Base-by-base conservation (phyloP, 2,113 vertebrate species). In the Rattus rattus region DNA sequence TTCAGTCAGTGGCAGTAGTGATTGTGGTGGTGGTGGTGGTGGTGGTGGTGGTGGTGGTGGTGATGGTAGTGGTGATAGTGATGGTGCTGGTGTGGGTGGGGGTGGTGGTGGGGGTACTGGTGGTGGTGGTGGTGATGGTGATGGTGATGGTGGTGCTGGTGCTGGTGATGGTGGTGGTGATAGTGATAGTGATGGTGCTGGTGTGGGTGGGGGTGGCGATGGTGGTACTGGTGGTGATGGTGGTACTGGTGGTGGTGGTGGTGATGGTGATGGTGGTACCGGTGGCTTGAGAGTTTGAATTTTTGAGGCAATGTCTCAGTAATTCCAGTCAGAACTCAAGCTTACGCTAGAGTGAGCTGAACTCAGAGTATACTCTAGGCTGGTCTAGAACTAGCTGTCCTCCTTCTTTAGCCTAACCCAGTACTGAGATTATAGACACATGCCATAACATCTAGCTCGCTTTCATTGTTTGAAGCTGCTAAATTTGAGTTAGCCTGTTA, bases 101-200 rank as follows among this genome's bases (percentile, higher is more conserved):
- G 49, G 0, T 73, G 43, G 24, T 13, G 11, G 4, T 76, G 22
- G 73, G 47, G 1, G 1, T 52, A 47, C 13, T 79, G 28, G 1
- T 79, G 43, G 5, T 73, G 49, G 10, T 20, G 24, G 70, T 43
- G 47, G 26, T 30, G 47, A 24, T 49, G 26, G 26, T 79, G 26
- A 0, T 36, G 49, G 33, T 81, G 17, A 2, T 36, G 6, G 7
- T 81, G 16, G 0, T 28, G 43, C 26, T 47, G 1, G 5, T 13
- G 72, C 1, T n/a, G 20, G 3, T 70, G 16, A 2, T 69, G 33
- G 33, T 39, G 69, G 12, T 13, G 12, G 54, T 36, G 69, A 2
- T 72, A 16, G 5, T 72, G 14, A 7, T 43, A 20, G n/a, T 75
- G n/a, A 1, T 75, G 69, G 14, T 43, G n/a, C 5, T 67, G 63